Percentiles rank a stretch among this genome's conserved stretches.
Evolutionary conservation across 2,888 invertebrate species (phyloP).

Genomic region (Alentia gelatinosa): DNA sequence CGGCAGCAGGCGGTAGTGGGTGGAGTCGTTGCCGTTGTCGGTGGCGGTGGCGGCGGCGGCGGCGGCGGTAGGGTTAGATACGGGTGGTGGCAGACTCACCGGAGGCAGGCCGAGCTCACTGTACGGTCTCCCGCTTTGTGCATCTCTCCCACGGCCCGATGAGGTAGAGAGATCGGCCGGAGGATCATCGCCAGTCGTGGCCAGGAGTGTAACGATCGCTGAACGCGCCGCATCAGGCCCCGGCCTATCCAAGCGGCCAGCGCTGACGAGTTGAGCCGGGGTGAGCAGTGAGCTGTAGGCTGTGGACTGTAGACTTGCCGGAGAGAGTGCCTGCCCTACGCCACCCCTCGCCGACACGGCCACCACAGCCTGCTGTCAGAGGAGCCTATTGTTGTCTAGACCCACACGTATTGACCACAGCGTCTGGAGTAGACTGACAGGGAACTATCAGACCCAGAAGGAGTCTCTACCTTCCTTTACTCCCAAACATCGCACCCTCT

Average conservation of each 20-base stretch:
- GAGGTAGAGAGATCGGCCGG: no score
- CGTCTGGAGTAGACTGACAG: neutral
- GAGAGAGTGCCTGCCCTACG: neutral
- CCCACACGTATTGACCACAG: neutral
- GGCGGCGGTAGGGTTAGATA: neutral
- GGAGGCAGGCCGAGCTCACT: no score
- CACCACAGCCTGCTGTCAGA: neutral
- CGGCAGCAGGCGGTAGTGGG: neutral
- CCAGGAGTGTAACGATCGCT: neutral
- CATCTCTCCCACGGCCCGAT: no score
- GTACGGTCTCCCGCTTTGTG: no score
- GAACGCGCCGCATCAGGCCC: neutral
- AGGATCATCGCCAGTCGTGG: neutral
- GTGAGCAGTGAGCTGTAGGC: neutral
- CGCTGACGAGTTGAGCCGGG: slow-evolving; percentile 2
- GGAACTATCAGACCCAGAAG: no score
- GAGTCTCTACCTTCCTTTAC: no score
- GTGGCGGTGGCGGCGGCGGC: neutral
- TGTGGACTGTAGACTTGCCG: neutral
- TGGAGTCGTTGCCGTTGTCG: neutral
- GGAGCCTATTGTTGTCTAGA: neutral
- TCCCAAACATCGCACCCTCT: no score
- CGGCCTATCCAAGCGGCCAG: neutral
- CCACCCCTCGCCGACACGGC: neutral
- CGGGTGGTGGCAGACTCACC: neutral